Base-by-base conservation (phyloP, 1,140 invertebrate species). In the Macrocentrus cingulum region DNA sequence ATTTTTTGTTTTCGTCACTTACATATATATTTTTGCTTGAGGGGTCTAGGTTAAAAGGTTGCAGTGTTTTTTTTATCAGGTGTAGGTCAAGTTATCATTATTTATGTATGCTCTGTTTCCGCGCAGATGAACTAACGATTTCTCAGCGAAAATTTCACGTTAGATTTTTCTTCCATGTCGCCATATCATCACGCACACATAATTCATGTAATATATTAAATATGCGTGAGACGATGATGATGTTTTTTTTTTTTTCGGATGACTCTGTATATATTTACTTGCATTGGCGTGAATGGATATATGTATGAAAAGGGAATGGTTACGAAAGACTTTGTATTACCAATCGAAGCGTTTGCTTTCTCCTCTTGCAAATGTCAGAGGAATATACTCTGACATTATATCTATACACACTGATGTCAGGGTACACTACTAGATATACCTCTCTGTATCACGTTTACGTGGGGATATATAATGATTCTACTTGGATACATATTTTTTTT, bases 281-380 rank as follows among this genome's bases (percentile, higher is more conserved):
- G 9, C 9, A 9, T 29, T 29, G 25, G 9, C 25, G 16, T 44
- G 16, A 15, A 44, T 44, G 1, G 11, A 5, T 18, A 18, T 15
- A 44, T 44, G 2, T 22, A 6, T 44, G 1, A 19, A 18, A 39
- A 8, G 15, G 9, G 19, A 36, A 20, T 13, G 20, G 36, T 57
- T 57, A n/a, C 46, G 46, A 50, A 25, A 48, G 20, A 45, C 39
- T 18, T n/a, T 55, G 18, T 19, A 55, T 55, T 39, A 55, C 45
- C 42, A 56, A 51, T 54, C 45, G 20, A 37, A 44, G 41, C 53
- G 29, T 52, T 48, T 45, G 37, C 53, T 54, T 52, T 52, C 49
- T 59, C 42, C 56, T 58, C 56, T 45, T 36, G 56, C 23, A 59
- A 59, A 53, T 59, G 55, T 57, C 55, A 57, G 55, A 42, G 16